Evolutionary conservation across 2,797 vertebrate genomes (phyloP).

Genomic region (Ibycter americanus): DNA sequence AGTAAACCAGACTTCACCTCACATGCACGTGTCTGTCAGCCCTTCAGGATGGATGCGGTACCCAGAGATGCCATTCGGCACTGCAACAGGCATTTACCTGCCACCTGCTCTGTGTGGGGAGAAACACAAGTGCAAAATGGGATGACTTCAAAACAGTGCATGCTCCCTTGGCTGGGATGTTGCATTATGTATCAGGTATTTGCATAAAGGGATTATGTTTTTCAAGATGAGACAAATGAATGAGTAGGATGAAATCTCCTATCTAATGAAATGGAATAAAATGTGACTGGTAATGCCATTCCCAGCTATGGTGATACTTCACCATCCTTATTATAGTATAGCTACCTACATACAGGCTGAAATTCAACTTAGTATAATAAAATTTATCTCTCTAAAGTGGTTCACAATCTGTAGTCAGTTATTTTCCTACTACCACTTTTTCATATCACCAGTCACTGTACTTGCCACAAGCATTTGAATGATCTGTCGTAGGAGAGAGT

Average conservation of each 20-base stretch:
- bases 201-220: not conserved
- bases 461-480: not conserved
- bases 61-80: rapidly evolving
- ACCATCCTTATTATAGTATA: not conserved
- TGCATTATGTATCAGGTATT: not conserved
- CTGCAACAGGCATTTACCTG: not conserved
- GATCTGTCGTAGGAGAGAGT: not conserved
- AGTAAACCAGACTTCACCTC: not conserved
- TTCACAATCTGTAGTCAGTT: not conserved
- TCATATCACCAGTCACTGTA: not conserved
- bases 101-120: not conserved
- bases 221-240: conserved; percentile 2
- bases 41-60: not conserved
- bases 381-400: not conserved
- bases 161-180: not conserved
- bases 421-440: not conserved
- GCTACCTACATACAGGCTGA: conserved; percentile 6
- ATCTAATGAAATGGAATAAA: not conserved
- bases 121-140: not conserved
- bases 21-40: not conserved
- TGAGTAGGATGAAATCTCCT: conserved; percentile 8
- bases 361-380: not conserved
- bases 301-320: not conserved
- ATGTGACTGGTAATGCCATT: conserved; percentile 3
- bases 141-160: not conserved